These are phyloP conservation scores for Diarsia rubi DNA, from an alignment of 2,888 invertebrate genomes.

Conservation along the genomic window DNA sequence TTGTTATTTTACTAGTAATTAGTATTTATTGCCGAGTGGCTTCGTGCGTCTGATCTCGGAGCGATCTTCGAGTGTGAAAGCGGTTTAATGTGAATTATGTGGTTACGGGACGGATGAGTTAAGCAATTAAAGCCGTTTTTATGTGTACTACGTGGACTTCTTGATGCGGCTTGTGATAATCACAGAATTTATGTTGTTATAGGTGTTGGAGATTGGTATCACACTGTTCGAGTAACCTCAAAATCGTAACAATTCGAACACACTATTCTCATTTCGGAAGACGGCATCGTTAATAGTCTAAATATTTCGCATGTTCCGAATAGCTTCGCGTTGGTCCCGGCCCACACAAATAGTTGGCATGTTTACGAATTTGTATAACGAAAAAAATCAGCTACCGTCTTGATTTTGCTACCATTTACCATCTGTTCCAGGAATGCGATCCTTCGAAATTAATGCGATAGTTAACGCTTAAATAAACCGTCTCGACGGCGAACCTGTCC, in stretches of 20 bases:
- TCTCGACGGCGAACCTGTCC: constrained; percentile 72
- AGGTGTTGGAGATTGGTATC: constrained; percentile 75
- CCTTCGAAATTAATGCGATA: constrained; percentile 83
- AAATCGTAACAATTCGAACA: constrained; percentile 21
- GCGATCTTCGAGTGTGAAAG: constrained; percentile 83
- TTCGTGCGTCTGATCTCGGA: constrained; percentile 70
- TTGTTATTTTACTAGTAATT: constrained; percentile 89
- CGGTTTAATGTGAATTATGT: constrained; percentile 85
- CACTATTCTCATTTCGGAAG: constrained; percentile 46
- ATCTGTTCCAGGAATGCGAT: constrained; percentile 86
- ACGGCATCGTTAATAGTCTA: constrained; percentile 36
- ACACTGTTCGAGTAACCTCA: constrained; percentile 25
- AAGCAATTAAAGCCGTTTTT: constrained; percentile 88
- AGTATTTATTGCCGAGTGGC: constrained; percentile 88
- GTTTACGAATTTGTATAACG: constrained; percentile 72
- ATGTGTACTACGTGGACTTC: constrained; percentile 80
- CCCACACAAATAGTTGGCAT: constrained; percentile 85
- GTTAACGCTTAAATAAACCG: constrained; percentile 87
- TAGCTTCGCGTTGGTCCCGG: constrained; percentile 64
- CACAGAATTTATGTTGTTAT: constrained; percentile 81
- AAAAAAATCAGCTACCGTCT: constrained; percentile 78
- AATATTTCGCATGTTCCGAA: constrained; percentile 55
- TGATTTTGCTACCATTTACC: constrained; percentile 80
- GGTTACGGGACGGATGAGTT: constrained; percentile 83
- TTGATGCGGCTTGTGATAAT: constrained; percentile 85